A percentile compares a stretch with the other conserved stretches of the same genome.
phyloP scores from a whole-genome alignment of 2,888 invertebrate species.

The Thysanoteuthis rhombus region DNA sequence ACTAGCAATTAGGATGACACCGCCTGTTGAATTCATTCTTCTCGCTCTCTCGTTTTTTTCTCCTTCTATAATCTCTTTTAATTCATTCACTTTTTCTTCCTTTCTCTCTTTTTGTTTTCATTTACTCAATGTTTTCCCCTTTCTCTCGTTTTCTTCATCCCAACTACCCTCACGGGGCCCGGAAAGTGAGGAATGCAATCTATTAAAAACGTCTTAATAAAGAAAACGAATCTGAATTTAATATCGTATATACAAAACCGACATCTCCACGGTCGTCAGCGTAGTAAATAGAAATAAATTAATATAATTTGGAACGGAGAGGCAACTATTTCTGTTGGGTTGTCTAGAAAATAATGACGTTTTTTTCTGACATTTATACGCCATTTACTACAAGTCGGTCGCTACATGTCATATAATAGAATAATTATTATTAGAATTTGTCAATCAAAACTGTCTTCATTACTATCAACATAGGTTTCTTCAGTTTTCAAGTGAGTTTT shows the following conservation, averaged over 20 bases:
- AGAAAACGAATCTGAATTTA: neutral
- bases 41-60: neutral
- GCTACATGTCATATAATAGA: too few species aligned
- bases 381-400: too few species aligned
- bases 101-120: neutral
- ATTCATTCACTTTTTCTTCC: neutral
- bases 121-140: neutral
- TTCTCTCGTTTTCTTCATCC: neutral
- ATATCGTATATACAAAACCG: neutral
- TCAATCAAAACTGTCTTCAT: too few species aligned
- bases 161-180: neutral
- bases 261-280: neutral
- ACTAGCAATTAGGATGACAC: neutral
- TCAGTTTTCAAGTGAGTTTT: too few species aligned
- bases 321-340: neutral
- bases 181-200: neutral
- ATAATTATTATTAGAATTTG: too few species aligned
- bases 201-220: neutral
- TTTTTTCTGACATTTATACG: too few species aligned
- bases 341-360: too few species aligned
- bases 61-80: neutral
- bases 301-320: neutral
- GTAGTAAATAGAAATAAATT: neutral
- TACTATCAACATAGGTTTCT: too few species aligned
- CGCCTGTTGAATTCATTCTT: neutral